A percentile compares a stretch with the other conserved stretches of the same genome.
Evolutionary conservation across 2,113 vertebrate genomes (phyloP).

Genomic region (Xiphorhynchus elegans): DNA sequence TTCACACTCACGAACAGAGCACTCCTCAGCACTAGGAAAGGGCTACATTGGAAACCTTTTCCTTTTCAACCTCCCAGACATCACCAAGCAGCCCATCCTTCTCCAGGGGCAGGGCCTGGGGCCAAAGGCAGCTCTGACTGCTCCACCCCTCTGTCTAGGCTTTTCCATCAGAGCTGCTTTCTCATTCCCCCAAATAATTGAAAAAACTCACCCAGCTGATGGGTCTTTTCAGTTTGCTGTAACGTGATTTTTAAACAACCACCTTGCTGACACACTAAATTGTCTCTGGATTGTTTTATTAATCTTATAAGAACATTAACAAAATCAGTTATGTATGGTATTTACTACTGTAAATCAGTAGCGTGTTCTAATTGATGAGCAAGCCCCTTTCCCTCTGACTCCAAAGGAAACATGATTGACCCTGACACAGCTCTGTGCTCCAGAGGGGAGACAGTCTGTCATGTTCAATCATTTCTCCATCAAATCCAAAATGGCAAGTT

Average conservation of each 20-base stretch:
- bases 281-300: background rate
- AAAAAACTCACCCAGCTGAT: background rate
- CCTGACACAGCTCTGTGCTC: constrained; percentile 33
- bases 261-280: background rate
- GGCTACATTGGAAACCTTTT: background rate
- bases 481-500: constrained; percentile 52
- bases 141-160: background rate
- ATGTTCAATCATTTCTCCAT: constrained; percentile 45
- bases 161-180: background rate
- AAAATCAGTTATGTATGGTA: background rate
- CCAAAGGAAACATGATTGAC: constrained; percentile 55
- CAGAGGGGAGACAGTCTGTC: constrained; percentile 29
- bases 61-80: background rate
- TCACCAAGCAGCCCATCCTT: background rate
- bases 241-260: background rate
- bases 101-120: background rate
- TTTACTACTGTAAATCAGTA: constrained; percentile 24
- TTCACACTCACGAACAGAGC: background rate
- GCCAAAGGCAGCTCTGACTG: background rate
- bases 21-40: background rate
- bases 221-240: background rate
- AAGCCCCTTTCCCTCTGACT: constrained; percentile 21
- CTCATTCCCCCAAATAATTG: background rate
- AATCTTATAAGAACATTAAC: constrained; percentile 15
- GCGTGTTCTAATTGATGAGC: constrained; percentile 1